These are phyloP conservation scores for Neodon shergylaensis DNA, from an alignment of 2,113 vertebrate species.

Conservation along the genomic window DNA sequence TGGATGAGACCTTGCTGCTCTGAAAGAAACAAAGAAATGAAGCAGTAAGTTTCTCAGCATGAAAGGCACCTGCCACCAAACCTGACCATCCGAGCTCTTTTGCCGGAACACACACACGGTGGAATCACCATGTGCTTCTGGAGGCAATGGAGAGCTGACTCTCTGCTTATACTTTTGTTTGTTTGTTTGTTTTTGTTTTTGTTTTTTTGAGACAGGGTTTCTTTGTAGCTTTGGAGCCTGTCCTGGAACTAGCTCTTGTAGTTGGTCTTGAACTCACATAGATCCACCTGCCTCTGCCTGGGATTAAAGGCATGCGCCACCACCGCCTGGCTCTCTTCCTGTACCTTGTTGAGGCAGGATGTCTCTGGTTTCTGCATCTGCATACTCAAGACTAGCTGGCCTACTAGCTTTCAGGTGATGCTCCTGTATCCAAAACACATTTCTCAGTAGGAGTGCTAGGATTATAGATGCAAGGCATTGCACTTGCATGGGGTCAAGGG, in stretches of 20 bases:
- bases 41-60: not conserved
- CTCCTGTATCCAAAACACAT: not conserved
- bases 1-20: not conserved
- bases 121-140: not conserved
- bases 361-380: not conserved
- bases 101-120: not conserved
- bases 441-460: not conserved
- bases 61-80: not conserved
- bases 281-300: too few relatives aligned
- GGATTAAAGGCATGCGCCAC: too few relatives aligned
- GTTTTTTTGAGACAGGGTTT: too few relatives aligned
- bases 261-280: too few relatives aligned
- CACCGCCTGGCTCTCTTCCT: too few relatives aligned
- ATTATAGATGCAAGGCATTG: not conserved
- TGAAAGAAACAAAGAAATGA: not conserved
- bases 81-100: not conserved
- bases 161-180: not conserved
- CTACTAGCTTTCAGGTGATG: not conserved
- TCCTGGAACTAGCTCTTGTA: too few relatives aligned
- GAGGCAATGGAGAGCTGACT: not conserved
- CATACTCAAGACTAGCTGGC: not conserved
- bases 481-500: not conserved
- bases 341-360: not conserved
- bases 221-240: too few relatives aligned
- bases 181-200: too few relatives aligned